Base-by-base conservation (phyloP, 1,140 invertebrate genomes). In the Drosophila nasuta region DNA sequence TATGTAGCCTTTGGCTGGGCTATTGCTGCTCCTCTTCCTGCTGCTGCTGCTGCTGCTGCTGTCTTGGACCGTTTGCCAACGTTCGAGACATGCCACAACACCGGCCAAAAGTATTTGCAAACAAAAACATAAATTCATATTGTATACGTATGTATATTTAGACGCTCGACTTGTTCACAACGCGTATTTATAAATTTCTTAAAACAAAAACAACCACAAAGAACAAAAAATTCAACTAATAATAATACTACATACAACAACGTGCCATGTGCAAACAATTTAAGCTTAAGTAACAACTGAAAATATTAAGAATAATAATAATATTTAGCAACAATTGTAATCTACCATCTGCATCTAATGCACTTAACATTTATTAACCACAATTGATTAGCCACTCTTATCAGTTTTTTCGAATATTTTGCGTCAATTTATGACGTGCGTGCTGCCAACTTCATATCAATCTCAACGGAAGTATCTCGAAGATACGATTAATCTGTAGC, bases 41-140 rank as follows among this genome's bases (percentile, higher is more conserved):
- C 35, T 33, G 30, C 45, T 67, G 62, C 49, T 20, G 20, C 78
- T 66, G 67, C n/a, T 66, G 67, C 17, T 43, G 38, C 46, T 68
- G 43, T n/a, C n/a, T n/a, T 38, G 54, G 65, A 65, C 33, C 59
- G 58, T 30, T 63, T 54, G 68, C 38, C 60, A 71, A 65, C 57
- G 75, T 56, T 49, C 52, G 71, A 75, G 78, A 83, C 74, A 83
- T 72, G 76, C 80, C 71, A 79, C 57, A 60, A 43, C 57, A 67
- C 74, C 77, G 67, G 68, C 63, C 71, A 82, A 89, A 87, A 87
- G 83, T 89, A 87, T 87, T 88, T 87, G 83, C 83, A 88, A 87
- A 87, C 85, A 87, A 88, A 87, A 77, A 87, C 76, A 87, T 87
- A 87, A 87, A 88, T 87, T 83, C 60, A 82, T 77, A 72, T 82